phyloP scores from a whole-genome alignment of 2,113 vertebrate genomes.

The Gila orcuttii region DNA sequence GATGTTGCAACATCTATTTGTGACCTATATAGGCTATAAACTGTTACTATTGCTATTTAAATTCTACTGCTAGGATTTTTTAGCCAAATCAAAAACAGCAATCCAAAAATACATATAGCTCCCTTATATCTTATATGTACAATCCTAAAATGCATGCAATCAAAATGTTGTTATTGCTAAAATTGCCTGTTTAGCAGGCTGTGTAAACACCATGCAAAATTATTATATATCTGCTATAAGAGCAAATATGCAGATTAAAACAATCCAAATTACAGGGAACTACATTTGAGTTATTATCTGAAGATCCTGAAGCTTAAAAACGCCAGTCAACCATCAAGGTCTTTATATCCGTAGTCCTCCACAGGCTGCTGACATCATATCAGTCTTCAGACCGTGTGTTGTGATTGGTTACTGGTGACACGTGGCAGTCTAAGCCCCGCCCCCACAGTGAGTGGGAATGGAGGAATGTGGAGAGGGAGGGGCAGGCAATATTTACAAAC shows the following conservation, averaged over 20 bases:
- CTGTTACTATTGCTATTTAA: too few relatives aligned
- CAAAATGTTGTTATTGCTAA: not conserved
- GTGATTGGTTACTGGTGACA: constrained; percentile 61
- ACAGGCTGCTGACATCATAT: constrained; percentile 67
- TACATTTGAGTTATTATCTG: not conserved
- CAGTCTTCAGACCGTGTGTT: constrained; percentile 61
- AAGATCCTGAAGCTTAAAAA: not conserved
- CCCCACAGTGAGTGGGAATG: constrained; percentile 16
- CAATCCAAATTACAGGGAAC: not conserved
- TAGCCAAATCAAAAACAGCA: not conserved
- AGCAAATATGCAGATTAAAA: not conserved
- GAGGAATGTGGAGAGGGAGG: constrained; percentile 43
- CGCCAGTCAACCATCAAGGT: constrained; percentile 52
- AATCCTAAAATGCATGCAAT: not conserved
- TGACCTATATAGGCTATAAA: not conserved
- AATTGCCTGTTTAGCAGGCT: not conserved
- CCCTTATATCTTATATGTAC: too few relatives aligned
- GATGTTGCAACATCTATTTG: not conserved
- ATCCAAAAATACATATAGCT: not conserved
- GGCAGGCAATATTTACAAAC: constrained; percentile 65
- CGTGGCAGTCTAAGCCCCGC: constrained; percentile 42
- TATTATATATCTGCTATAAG: not conserved
- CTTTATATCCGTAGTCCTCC: constrained; percentile 20
- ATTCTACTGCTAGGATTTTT: too few relatives aligned
- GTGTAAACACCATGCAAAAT: not conserved